Base-by-base conservation (phyloP, 2,113 vertebrate genomes). In the Poecile atricapillus region DNA sequence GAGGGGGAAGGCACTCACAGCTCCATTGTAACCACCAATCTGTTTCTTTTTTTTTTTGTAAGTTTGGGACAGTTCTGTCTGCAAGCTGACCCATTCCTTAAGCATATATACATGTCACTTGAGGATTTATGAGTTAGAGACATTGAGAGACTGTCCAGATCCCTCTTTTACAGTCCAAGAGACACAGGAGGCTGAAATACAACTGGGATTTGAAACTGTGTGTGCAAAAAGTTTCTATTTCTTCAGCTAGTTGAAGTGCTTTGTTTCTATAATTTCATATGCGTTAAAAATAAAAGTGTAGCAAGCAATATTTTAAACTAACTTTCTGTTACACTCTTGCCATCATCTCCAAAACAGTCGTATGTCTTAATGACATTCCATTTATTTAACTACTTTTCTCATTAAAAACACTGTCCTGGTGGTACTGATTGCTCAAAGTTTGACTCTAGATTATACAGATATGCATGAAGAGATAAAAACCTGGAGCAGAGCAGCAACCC, bases 381-480 rank as follows among this genome's bases (percentile, higher is more conserved):
- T 95, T 97, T 94, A 92, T 95, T 95, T 94, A 94, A 97, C 78
- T 92, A 56, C 12, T 88, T 85, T 93, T 85, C 90, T 93, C 68
- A 37, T 88, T 91, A 88, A 94, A 95, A 95, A 88, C 82, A 93
- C 79, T 91, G 44, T 67, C 69, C 79, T 95, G 93, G 90, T 96
- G 68, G 93, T 91, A 90, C 68, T 86, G 82, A 78, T 80, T 83
- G 71, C 85, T 95, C 60, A 74, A 25, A 0, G 2, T 84, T 91
- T 91, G 62, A 79, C 67, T 92, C 39, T 30, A 70, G 70, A 80
- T 94, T 76, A 69, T 60, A 75, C 75, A 91, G 63, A 82, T 65
- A 33, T 74, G 71, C 47, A 68, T 56, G 47, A 91, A 84, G 18
- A 84, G 87, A 39, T 15, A 25, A 90, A 94, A 80, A 39, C 24